A percentile compares a stretch with the other conserved stretches of the same genome.
phyloP scores from a whole-genome alignment of 2,888 invertebrate species.

The Drosophila subquinaria region DNA sequence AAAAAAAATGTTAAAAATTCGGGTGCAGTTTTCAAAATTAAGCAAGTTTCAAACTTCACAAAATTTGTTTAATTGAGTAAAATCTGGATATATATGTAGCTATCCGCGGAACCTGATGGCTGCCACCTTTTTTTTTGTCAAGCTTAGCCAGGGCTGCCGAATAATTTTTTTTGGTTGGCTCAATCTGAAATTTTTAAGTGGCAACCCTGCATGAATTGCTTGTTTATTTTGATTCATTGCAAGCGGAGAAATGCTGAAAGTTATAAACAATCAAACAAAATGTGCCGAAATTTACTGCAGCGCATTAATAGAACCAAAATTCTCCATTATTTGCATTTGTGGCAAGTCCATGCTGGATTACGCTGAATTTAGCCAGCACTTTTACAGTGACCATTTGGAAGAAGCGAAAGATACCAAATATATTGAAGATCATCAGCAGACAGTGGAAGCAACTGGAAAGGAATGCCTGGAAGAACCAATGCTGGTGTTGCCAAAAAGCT shows the following conservation, averaged over 20 bases:
- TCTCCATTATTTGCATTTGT: slow-evolving; percentile 61
- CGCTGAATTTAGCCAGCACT: slow-evolving; percentile 53
- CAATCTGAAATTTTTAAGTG: too few species aligned
- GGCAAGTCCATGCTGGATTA: slow-evolving; percentile 47
- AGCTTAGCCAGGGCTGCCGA: too few species aligned
- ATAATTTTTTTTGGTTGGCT: too few species aligned
- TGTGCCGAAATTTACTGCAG: slow-evolving; percentile 69
- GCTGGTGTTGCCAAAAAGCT: slow-evolving; percentile 10
- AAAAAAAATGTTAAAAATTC: too few species aligned
- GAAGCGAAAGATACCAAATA: background rate
- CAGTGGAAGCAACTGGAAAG: background rate
- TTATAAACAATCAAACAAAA: slow-evolving; percentile 44
- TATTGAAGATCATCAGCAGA: background rate
- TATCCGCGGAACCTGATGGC: too few species aligned
- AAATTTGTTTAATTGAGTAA: too few species aligned
- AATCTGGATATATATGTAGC: too few species aligned
- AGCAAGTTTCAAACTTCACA: too few species aligned
- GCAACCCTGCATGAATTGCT: background rate
- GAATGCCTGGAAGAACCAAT: slow-evolving; percentile 27
- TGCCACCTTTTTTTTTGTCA: too few species aligned
- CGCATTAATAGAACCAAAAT: slow-evolving; percentile 33
- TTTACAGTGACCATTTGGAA: slow-evolving; percentile 45
- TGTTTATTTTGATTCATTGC: slow-evolving; percentile 17
- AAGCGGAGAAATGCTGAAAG: slow-evolving; percentile 28
- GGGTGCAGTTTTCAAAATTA: too few species aligned